phyloP scores from a whole-genome alignment of 2,888 invertebrate genomes.

The Parochlus steinenii region DNA sequence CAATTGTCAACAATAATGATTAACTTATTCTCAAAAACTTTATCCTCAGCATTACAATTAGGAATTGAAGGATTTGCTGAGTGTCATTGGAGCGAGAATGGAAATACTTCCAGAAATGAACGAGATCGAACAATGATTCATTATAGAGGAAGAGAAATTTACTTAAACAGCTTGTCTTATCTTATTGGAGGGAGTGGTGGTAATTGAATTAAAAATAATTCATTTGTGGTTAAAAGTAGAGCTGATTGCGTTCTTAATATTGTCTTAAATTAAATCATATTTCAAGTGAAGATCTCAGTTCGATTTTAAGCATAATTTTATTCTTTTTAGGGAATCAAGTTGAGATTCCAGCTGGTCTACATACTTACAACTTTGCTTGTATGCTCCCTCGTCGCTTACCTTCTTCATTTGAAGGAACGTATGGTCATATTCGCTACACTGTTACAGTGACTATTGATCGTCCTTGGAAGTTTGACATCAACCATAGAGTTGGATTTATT shows the following conservation, averaged over 20 bases:
- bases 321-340: background rate
- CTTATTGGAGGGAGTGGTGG: background rate
- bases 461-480: conserved; percentile 36
- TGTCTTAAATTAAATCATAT: no score
- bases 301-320: no score
- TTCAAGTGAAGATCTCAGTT: no score
- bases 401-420: conserved; percentile 33
- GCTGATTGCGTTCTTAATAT: no score
- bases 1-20: no score
- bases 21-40: no score
- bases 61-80: no score
- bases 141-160: conserved; percentile 5
- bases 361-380: conserved; percentile 33
- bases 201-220: background rate
- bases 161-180: background rate
- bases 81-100: conserved; percentile 4
- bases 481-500: conserved; percentile 50
- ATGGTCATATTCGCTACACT: conserved; percentile 39
- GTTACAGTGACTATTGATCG: conserved; percentile 39
- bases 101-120: conserved; percentile 1
- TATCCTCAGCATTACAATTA: no score
- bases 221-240: background rate
- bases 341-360: conserved; percentile 22
- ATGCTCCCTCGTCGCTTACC: conserved; percentile 33
- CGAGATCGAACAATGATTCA: conserved; percentile 1